These are phyloP conservation scores for Hydrotaea diabolus DNA, from an alignment of 2,888 invertebrate genomes.

Conservation along the genomic window DNA sequence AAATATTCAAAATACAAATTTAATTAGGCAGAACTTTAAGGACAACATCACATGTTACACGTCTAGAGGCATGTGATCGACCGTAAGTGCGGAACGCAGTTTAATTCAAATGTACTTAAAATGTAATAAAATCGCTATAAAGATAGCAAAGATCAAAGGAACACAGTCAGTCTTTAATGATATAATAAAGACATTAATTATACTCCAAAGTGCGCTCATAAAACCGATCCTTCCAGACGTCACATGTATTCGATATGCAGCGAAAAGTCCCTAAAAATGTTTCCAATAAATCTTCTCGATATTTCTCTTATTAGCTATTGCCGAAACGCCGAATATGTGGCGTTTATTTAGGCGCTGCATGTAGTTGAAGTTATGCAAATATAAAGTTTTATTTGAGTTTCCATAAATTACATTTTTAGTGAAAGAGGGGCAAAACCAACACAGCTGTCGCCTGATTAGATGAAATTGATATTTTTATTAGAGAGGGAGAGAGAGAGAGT, in stretches of 20 bases:
- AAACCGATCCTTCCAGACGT: background rate
- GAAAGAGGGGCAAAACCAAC: background rate
- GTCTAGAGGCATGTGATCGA: constrained; percentile 24
- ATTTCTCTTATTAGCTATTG: background rate
- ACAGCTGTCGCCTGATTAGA: background rate
- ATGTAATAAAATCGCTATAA: background rate
- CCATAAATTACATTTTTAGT: background rate
- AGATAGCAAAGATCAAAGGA: background rate
- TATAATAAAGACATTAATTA: constrained; percentile 19
- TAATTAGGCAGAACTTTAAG: constrained; percentile 28
- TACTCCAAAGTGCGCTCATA: background rate
- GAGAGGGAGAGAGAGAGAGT: background rate
- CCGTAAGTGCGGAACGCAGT: background rate
- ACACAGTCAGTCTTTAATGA: background rate
- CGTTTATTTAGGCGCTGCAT: constrained; percentile 1
- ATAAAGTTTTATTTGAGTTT: background rate
- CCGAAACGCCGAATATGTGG: background rate
- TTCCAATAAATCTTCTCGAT: background rate
- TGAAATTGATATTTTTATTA: constrained; percentile 3
- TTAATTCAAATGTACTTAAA: background rate
- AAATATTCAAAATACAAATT: constrained; percentile 1
- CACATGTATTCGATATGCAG: background rate
- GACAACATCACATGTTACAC: background rate
- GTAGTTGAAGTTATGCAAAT: constrained; percentile 2
- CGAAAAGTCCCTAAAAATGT: background rate